Conservation (phyloP, 2,888 invertebrate species). For the Nomada ruficornis region DNA sequence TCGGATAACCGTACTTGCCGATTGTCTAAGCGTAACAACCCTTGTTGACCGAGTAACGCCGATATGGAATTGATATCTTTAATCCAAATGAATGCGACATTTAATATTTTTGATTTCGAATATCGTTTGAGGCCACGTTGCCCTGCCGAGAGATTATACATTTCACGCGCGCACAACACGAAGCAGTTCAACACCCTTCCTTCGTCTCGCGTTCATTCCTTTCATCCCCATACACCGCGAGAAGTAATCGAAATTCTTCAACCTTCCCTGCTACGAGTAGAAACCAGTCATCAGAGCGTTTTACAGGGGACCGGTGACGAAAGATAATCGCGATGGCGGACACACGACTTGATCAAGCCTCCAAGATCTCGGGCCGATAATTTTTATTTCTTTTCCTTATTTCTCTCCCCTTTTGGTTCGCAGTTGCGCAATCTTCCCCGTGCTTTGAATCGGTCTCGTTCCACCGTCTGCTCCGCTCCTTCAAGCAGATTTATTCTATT, state of each 20-base stretch:
- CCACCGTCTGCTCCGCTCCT: slow-evolving; percentile 37
- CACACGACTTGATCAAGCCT: slow-evolving; percentile 20
- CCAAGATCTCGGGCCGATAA: slow-evolving; percentile 28
- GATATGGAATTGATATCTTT: slow-evolving; percentile 6
- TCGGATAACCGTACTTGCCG: slow-evolving; percentile 37
- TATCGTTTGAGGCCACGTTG: slow-evolving; percentile 10
- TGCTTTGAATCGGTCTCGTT: slow-evolving; percentile 40
- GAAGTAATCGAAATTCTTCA: background rate
- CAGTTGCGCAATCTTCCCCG: slow-evolving; percentile 57
- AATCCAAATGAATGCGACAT: background rate
- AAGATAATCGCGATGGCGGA: slow-evolving; percentile 46
- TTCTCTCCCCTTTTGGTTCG: slow-evolving; percentile 17
- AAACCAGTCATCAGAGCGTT: background rate
- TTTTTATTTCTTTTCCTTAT: slow-evolving; percentile 15
- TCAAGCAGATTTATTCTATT: slow-evolving; percentile 35
- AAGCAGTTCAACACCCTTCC: background rate
- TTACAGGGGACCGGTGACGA: slow-evolving; percentile 12
- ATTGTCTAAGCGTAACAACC: slow-evolving; percentile 35
- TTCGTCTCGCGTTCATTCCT: background rate
- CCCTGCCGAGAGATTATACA: background rate
- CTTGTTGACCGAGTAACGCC: background rate
- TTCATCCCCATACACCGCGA: background rate
- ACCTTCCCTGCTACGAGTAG: background rate
- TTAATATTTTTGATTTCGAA: slow-evolving; percentile 25
- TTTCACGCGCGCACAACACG: slow-evolving; percentile 16